Base-by-base conservation (phyloP, 1,140 invertebrate species). In the Neotoxoptera formosana region DNA sequence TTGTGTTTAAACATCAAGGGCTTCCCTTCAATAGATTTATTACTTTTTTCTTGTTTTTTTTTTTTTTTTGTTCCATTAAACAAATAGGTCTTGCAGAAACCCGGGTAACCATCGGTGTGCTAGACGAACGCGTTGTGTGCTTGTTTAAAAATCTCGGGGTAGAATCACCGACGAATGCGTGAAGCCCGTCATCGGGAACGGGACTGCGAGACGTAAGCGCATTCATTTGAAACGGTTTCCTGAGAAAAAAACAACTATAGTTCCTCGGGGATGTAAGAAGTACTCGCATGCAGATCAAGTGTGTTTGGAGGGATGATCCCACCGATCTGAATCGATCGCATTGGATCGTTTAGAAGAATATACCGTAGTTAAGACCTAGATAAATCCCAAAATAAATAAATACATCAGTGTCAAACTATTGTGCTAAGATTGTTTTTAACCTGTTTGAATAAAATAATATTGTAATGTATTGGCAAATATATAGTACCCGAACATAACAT, bases 21-120 rank as follows among this genome's bases (percentile, higher is more conserved):
- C 67, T 51, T 81, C 45, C 67, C 0, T 41, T 76, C 30, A 36
- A 76, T 91, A 91, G 45, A 91, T 91, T 91, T 91, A 91, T 83
- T 81, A 36, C 47, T 81, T 34, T 91, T 81, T 81, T 45, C 34
- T 48, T n/a, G 25, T 87, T 87, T 45, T 48, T 8, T 48, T 86
- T 86, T n/a, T 90, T 60, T 25, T 47, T 51, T 51, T 67, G 41
- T 90, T 47, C 11, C 36, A 45, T 48, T 67, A 67, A 90, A 90
- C 36, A 67, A 90, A 90, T 47, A 91, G 36, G 90, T 67, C 56
- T 76, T 23, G 56, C 11, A 76, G 41, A 91, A n/a, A 76, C 47
- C 9, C 25, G 90, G 36, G 23, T 14, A n/a, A 36, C 51, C n/a
- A 30, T 45, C 30, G 56, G 21, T 60, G 34, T 47, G 56, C 25